Conservation (phyloP, 2,888 invertebrate species). For the Falcaria lacertinaria region DNA sequence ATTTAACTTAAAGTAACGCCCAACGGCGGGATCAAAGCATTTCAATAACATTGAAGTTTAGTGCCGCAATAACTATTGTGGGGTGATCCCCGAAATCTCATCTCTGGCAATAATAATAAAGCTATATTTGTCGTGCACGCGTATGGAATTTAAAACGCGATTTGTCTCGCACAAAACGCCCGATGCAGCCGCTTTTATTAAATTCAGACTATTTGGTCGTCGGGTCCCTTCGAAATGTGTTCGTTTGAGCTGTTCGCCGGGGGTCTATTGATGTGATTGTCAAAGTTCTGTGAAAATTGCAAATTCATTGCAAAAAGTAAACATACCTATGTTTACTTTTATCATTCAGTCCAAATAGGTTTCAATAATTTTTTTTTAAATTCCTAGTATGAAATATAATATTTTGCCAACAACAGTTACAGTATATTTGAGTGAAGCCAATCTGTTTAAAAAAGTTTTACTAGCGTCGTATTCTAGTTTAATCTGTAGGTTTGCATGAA, state of each 20-base stretch:
- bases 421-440: no score
- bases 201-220: conserved; percentile 28
- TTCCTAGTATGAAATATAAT: no score
- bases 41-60: conserved; percentile 50
- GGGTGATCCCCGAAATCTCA: conserved; percentile 55
- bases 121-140: conserved; percentile 57
- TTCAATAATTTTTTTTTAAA: no score
- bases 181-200: conserved; percentile 34
- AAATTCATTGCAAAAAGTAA: no score
- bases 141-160: conserved; percentile 52
- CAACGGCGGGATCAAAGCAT: conserved; percentile 38
- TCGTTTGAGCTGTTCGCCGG: neutral
- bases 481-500: no score
- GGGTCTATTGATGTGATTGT: no score
- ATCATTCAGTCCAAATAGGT: no score
- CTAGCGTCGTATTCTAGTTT: no score
- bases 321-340: no score
- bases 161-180: conserved; percentile 28
- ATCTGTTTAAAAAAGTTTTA: no score
- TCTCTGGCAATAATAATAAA: conserved; percentile 57
- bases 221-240: conserved; percentile 6
- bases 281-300: no score
- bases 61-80: conserved; percentile 46
- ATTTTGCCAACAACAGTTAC: neutral
- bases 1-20: conserved; percentile 30